Evolutionary conservation across 2,888 invertebrate species (phyloP).

Genomic region (Oxycera nigricornis): DNA sequence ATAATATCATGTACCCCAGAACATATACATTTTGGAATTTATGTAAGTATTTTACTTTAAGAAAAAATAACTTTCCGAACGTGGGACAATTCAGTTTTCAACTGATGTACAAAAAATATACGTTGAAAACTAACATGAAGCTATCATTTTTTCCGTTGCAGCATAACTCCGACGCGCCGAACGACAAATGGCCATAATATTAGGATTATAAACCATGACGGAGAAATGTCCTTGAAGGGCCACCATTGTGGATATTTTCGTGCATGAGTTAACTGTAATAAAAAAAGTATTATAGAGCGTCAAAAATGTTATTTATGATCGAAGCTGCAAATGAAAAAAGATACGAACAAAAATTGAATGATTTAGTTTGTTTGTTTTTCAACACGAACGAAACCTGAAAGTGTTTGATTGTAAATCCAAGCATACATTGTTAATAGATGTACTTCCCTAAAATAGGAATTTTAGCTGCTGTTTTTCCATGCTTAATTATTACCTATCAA

Average conservation of each 20-base stretch:
- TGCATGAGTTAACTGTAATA: conserved; percentile 45
- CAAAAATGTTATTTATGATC: too few species aligned
- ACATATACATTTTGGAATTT: too few species aligned
- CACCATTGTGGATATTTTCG: conserved; percentile 64
- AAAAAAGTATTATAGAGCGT: too few species aligned
- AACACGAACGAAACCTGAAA: too few species aligned
- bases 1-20: neutral
- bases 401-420: too few species aligned
- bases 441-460: too few species aligned
- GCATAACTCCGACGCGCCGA: conserved; percentile 51
- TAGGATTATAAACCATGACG: conserved; percentile 58
- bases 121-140: neutral
- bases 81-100: neutral
- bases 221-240: conserved; percentile 69
- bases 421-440: too few species aligned
- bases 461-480: too few species aligned
- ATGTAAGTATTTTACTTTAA: neutral
- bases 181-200: conserved; percentile 59
- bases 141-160: conserved; percentile 47
- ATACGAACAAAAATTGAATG: conserved; percentile 19
- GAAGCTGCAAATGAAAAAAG: too few species aligned
- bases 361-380: too few species aligned
- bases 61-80: neutral
- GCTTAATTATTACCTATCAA: too few species aligned
- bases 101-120: neutral